Evolutionary conservation across 2,797 vertebrate species (phyloP), one percentile per base, ranked within the genome.

Genomic region (Gymnoscopelus microlampas): DNA sequence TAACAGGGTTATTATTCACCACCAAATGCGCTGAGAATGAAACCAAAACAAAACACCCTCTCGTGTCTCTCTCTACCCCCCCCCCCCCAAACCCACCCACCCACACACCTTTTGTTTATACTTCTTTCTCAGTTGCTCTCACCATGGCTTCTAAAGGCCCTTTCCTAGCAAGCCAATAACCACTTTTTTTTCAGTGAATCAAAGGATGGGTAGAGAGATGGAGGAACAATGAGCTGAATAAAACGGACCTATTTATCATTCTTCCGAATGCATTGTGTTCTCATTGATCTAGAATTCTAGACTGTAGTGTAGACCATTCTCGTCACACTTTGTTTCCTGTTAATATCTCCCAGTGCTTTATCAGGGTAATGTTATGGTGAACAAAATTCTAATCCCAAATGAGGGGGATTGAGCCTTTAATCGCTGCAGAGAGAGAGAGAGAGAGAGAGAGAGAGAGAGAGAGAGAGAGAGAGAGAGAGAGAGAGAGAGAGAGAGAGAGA

Each of bases 201-300:
- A 19, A 48, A 23, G 39, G 39, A 47, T 53, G 58, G 73, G 70
- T 29, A n/a, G 53, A 7, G 71, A n/a, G 47, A 49, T 14, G 67
- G 32, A 48, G 59, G 39, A 10, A 7, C 8, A 10, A 44, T 2
- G 39, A 19, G 63, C 60, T 62, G 66, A 79, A 76, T 77, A 53
- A 80, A 86, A 73, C 53, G 5, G 51, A 68, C 15, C 44, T 60
- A 86, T 87, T 75, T 75, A 88, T 86, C 82, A 87, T 86, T 90
- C 70, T 88, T 88, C 80, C 79, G 64, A 63, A 80, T 78, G 55
- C 56, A 62, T 10, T 75, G 70, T 70, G 61, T 86, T 83, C 84
- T 73, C 73, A 64, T 66, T n/a, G n/a, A 50, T 49, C 67, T 66
- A 7, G 7, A 44, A 10, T 59, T 68, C 26, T 70, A 81, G 79